Conservation (phyloP, 2,888 invertebrate species). For the Apodemia duryi region DNA sequence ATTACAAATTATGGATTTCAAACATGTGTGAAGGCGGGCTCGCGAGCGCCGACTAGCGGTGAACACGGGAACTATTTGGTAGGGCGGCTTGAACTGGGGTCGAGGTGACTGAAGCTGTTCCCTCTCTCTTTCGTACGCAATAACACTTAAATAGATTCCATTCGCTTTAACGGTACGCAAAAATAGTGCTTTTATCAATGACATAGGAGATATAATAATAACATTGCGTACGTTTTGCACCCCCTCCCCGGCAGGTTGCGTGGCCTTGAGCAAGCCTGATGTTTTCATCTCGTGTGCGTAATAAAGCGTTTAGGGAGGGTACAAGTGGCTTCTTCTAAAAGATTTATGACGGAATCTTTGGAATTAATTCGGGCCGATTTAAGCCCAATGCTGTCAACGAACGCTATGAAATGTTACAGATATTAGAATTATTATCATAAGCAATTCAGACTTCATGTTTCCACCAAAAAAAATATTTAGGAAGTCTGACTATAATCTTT, state of each 20-base stretch:
- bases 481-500: too few species aligned
- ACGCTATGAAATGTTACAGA: conserved; percentile 30
- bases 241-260: conserved; percentile 45
- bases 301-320: conserved; percentile 74
- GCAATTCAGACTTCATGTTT: conserved; percentile 17
- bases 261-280: conserved; percentile 73
- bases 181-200: conserved; percentile 74
- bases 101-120: conserved; percentile 20
- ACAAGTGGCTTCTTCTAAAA: conserved; percentile 68
- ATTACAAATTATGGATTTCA: conserved; percentile 52
- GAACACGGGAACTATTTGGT: conserved; percentile 45
- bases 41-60: conserved; percentile 72
- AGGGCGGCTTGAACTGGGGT: conserved; percentile 54
- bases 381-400: conserved; percentile 44
- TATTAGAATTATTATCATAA: conserved; percentile 44
- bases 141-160: conserved; percentile 52
- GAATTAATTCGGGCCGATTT: conserved; percentile 70
- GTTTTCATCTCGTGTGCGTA: conserved; percentile 75
- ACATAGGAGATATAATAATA: conserved; percentile 55
- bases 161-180: conserved; percentile 58
- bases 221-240: conserved; percentile 29
- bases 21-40: conserved; percentile 67
- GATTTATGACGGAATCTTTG: conserved; percentile 71
- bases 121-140: conserved; percentile 57
- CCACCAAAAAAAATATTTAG: neutral